Evolutionary conservation across 2,797 vertebrate genomes (phyloP).

Genomic region (Lutra lutra): DNA sequence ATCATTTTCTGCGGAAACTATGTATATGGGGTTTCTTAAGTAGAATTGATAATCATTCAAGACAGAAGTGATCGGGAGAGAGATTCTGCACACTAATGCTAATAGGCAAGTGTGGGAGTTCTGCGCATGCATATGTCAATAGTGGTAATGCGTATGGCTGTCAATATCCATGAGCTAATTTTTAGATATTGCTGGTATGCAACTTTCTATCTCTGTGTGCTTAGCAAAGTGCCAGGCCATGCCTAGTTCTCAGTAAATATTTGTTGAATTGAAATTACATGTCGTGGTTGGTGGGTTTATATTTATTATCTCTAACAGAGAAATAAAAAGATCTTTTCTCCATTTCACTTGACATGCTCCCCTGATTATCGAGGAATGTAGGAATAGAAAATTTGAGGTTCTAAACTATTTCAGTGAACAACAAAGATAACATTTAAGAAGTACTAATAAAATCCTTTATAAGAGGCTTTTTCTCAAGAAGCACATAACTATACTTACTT

Average conservation of each 20-base stretch:
- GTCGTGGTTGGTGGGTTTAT: background rate
- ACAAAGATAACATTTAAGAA: background rate
- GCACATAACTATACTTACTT: background rate
- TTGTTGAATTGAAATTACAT: background rate
- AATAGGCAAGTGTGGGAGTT: background rate
- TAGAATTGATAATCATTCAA: background rate
- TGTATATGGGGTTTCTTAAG: background rate
- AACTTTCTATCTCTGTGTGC: background rate
- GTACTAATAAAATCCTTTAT: background rate
- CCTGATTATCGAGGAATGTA: background rate
- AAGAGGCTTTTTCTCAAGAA: background rate
- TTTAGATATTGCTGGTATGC: background rate
- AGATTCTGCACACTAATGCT: background rate
- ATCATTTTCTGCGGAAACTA: background rate
- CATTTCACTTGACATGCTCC: background rate
- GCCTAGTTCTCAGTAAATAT: background rate
- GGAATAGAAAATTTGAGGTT: background rate
- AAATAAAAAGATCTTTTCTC: background rate
- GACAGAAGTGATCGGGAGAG: background rate
- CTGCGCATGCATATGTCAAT: fast-evolving
- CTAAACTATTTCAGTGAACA: background rate
- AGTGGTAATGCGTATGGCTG: background rate
- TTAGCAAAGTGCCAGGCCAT: background rate
- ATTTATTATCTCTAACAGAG: background rate
- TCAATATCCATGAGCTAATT: background rate